Evolutionary conservation across 1,140 invertebrate species (phyloP).

Genomic region (Drosophila obscura): DNA sequence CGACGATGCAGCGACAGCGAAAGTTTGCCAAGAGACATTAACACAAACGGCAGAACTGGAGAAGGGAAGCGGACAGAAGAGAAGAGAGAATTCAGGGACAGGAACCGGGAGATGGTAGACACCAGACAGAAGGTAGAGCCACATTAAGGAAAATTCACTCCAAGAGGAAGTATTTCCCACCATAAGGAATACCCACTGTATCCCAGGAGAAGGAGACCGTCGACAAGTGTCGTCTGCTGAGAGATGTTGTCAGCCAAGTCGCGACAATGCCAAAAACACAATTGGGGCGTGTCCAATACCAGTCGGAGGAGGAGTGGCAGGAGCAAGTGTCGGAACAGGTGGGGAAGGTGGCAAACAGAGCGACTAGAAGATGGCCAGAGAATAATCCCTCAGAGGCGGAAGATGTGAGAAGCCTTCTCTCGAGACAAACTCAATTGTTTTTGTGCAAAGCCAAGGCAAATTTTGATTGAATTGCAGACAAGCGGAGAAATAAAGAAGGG

Average conservation of each 20-base stretch:
- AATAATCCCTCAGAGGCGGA: constrained; percentile 49
- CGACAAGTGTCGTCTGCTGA: constrained; percentile 58
- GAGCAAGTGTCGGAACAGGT: background rate
- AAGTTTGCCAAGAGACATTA: constrained; percentile 80
- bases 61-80: constrained; percentile 15
- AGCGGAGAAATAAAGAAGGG: constrained; percentile 37
- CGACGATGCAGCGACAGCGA: constrained; percentile 64
- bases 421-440: constrained; percentile 68
- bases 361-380: constrained; percentile 15
- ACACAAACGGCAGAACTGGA: constrained; percentile 49
- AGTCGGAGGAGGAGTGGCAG: constrained; percentile 1
- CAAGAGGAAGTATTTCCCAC: background rate
- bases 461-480: constrained; percentile 74
- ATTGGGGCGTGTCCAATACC: constrained; percentile 72
- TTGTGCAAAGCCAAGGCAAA: constrained; percentile 68
- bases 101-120: too few relatives aligned
- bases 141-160: too few relatives aligned
- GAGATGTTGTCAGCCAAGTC: constrained; percentile 70
- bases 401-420: constrained; percentile 10
- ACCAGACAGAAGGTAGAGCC: too few relatives aligned
- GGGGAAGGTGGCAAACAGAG: constrained; percentile 6
- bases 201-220: constrained; percentile 11
- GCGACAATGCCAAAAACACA: constrained; percentile 81
- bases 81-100: too few relatives aligned
- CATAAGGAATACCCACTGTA: constrained; percentile 1